A percentile compares a stretch with the other conserved stretches of the same genome.
These are phyloP conservation scores for Plutomurus gul DNA, from an alignment of 1,140 invertebrate genomes.

Conservation along the genomic window DNA sequence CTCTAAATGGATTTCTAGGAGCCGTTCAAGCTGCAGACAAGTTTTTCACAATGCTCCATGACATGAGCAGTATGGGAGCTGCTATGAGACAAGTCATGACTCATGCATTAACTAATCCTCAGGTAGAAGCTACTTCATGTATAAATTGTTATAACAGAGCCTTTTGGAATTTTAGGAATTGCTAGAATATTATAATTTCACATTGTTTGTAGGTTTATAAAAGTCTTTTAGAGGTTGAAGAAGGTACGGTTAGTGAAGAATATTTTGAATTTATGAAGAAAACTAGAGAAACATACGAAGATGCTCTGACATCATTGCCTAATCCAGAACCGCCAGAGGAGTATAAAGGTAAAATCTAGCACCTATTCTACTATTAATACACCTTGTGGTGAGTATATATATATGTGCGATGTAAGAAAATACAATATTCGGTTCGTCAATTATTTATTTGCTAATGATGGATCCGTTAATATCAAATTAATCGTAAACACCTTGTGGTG, in stretches of 20 bases:
- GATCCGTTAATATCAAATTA: too few relatives aligned
- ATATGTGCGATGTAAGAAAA: too few relatives aligned
- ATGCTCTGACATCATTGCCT: conserved; percentile 75
- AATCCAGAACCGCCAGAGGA: conserved; percentile 81
- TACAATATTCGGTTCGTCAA: too few relatives aligned
- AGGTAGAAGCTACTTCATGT: conserved; percentile 59
- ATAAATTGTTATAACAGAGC: conserved; percentile 40
- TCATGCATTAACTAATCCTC: conserved; percentile 80
- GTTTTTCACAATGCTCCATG: conserved; percentile 86
- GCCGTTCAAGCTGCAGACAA: conserved; percentile 79
- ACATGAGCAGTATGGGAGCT: conserved; percentile 91
- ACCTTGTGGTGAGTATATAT: too few relatives aligned
- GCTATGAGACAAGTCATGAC: conserved; percentile 93
- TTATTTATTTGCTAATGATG: background rate
- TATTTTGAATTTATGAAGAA: conserved; percentile 68
- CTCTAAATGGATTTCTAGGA: conserved; percentile 56
- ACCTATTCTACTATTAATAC: background rate
- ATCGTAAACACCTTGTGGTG: too few relatives aligned
- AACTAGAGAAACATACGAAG: conserved; percentile 76
- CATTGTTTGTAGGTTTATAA: conserved; percentile 57
- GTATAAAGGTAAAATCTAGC: conserved; percentile 63
- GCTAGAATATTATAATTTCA: background rate
- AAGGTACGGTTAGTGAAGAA: conserved; percentile 61
- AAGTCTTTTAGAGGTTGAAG: conserved; percentile 56
- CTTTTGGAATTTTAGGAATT: conserved; percentile 24